phyloP scores from a whole-genome alignment of 2,888 invertebrate species.

The Napeogenes inachia region DNA sequence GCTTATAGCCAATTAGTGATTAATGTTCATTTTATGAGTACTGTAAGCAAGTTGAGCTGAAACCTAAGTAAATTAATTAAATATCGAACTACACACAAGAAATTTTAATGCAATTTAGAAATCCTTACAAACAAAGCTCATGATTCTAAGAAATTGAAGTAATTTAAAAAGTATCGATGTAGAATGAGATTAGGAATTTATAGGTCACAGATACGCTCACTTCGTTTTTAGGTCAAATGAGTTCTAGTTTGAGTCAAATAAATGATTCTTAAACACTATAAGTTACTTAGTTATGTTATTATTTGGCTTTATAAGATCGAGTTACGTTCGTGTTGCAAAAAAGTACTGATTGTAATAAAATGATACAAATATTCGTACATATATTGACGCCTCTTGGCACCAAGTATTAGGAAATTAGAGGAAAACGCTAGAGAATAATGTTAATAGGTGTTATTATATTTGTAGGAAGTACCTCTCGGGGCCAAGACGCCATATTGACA shows the following conservation, averaged over 20 bases:
- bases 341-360: background rate
- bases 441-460: slow-evolving; percentile 45
- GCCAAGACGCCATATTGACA: slow-evolving; percentile 50
- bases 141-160: slow-evolving; percentile 27
- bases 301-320: slow-evolving; percentile 16
- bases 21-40: background rate
- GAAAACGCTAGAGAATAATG: slow-evolving; percentile 46
- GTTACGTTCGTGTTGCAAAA: slow-evolving; percentile 14
- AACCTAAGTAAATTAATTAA: slow-evolving; percentile 1
- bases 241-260: background rate
- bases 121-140: slow-evolving; percentile 6
- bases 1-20: slow-evolving; percentile 42
- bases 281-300: background rate
- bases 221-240: slow-evolving; percentile 21
- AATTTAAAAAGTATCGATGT: slow-evolving; percentile 27
- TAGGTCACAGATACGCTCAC: slow-evolving; percentile 19
- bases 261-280: too few species aligned
- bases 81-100: background rate
- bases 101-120: slow-evolving; percentile 3
- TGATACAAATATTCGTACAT: too few species aligned
- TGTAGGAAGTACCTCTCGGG: slow-evolving; percentile 27
- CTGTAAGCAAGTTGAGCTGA: background rate
- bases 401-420: slow-evolving; percentile 37
- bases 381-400: slow-evolving; percentile 27
- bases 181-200: slow-evolving; percentile 29